Conservation (phyloP, 2,888 invertebrate genomes). For the Rhagonycha lutea region DNA sequence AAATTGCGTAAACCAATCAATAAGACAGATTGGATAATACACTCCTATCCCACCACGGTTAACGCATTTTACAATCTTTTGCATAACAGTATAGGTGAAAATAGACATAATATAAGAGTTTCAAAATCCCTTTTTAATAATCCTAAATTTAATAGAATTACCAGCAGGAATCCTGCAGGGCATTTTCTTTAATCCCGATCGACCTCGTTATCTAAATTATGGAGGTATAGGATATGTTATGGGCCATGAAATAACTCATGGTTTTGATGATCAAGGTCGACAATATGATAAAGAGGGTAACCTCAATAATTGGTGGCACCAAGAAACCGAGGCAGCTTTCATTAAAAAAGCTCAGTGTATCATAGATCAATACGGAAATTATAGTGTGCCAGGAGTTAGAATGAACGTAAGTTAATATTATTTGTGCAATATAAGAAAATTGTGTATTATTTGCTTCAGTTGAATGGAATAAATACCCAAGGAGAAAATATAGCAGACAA, state of each 20-base stretch:
- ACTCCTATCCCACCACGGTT: slow-evolving; percentile 57
- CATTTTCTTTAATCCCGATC: slow-evolving; percentile 79
- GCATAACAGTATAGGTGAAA: slow-evolving; percentile 62
- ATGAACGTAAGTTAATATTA: slow-evolving; percentile 58
- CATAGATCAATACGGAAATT: slow-evolving; percentile 87
- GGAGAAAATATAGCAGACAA: slow-evolving; percentile 22
- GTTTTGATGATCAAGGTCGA: slow-evolving; percentile 62
- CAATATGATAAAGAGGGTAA: slow-evolving; percentile 10
- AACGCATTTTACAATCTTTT: slow-evolving; percentile 60
- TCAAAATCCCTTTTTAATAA: slow-evolving; percentile 53
- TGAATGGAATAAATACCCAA: slow-evolving; percentile 14
- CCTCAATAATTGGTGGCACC: slow-evolving; percentile 61
- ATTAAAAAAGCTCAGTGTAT: slow-evolving; percentile 80
- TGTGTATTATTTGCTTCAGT: background rate
- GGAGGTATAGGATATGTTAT: slow-evolving; percentile 84
- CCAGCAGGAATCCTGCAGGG: slow-evolving; percentile 88
- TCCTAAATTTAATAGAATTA: slow-evolving; percentile 66
- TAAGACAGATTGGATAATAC: slow-evolving; percentile 61
- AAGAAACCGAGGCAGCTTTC: slow-evolving; percentile 82
- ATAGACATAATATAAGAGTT: slow-evolving; percentile 48
- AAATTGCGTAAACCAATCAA: slow-evolving; percentile 68
- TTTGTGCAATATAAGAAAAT: background rate
- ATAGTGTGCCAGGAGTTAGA: slow-evolving; percentile 70
- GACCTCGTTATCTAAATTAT: slow-evolving; percentile 85
- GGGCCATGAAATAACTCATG: slow-evolving; percentile 86